Conservation (phyloP, 64 coral and sea anemone species). For the Dendronephthya gigantea region DNA sequence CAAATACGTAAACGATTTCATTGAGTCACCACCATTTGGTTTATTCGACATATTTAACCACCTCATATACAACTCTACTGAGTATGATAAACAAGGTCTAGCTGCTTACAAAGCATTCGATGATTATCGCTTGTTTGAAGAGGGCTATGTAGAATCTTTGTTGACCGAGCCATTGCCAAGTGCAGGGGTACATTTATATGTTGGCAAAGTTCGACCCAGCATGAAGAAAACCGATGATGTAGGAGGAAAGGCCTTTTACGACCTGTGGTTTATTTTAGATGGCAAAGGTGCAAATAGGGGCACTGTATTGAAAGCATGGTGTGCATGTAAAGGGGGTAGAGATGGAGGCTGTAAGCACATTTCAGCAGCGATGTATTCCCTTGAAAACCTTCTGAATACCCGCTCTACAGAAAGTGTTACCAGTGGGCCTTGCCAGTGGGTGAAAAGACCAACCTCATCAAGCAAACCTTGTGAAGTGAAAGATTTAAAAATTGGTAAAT, state of each 20-base stretch:
- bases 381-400: background rate
- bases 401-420: background rate
- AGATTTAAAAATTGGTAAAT: background rate
- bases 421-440: background rate
- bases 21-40: background rate
- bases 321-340: background rate
- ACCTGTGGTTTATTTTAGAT: slow-evolving; percentile 3
- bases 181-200: background rate
- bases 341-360: slow-evolving; percentile 6
- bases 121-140: background rate
- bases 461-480: background rate
- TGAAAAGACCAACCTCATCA: background rate
- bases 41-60: too few relatives aligned
- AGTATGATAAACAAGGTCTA: background rate
- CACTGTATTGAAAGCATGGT: background rate
- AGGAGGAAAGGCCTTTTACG: background rate
- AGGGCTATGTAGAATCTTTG: slow-evolving; percentile 1
- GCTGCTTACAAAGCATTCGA: background rate
- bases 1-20: background rate
- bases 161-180: background rate
- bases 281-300: background rate
- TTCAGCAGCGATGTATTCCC: background rate
- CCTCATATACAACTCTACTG: background rate
- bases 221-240: background rate
- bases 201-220: background rate